A percentile compares a stretch with the other conserved stretches of the same genome.
Evolutionary conservation across 2,113 vertebrate species (phyloP).

Genomic region (Pygoscelis adeliae): DNA sequence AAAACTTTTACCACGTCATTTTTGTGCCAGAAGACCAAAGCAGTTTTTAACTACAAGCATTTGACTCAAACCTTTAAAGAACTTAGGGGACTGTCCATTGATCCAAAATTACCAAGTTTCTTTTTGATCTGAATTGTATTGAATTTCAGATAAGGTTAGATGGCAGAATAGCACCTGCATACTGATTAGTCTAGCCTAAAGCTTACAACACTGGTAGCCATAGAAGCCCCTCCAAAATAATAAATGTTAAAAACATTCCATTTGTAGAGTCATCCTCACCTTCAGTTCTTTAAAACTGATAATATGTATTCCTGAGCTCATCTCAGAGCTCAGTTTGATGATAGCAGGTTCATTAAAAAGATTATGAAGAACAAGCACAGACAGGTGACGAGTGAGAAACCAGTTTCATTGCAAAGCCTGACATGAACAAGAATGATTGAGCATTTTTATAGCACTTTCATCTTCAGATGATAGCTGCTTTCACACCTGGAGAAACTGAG

Average conservation of each 20-base stretch:
- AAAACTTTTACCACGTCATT: background rate
- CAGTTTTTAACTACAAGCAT: background rate
- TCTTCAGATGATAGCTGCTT: background rate
- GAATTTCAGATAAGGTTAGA: background rate
- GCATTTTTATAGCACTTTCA: constrained; percentile 14
- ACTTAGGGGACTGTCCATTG: background rate
- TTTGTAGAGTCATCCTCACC: background rate
- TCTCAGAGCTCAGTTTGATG: background rate
- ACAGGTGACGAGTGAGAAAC: background rate
- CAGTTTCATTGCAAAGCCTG: background rate
- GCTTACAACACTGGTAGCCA: background rate
- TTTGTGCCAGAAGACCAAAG: background rate
- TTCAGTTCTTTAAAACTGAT: background rate
- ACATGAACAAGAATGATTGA: constrained; percentile 20
- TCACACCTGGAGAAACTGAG: constrained; percentile 30
- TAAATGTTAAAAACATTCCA: background rate
- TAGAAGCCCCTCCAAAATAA: background rate
- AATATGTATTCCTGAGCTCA: background rate
- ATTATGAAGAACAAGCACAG: constrained; percentile 16
- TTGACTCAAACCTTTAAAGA: background rate
- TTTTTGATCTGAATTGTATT: background rate
- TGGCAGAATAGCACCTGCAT: background rate
- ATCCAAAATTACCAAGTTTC: background rate
- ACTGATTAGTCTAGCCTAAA: background rate
- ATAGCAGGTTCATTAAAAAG: constrained; percentile 2